These are phyloP conservation scores for Amblyjoppa proteus DNA, from an alignment of 2,888 invertebrate species.

Conservation along the genomic window DNA sequence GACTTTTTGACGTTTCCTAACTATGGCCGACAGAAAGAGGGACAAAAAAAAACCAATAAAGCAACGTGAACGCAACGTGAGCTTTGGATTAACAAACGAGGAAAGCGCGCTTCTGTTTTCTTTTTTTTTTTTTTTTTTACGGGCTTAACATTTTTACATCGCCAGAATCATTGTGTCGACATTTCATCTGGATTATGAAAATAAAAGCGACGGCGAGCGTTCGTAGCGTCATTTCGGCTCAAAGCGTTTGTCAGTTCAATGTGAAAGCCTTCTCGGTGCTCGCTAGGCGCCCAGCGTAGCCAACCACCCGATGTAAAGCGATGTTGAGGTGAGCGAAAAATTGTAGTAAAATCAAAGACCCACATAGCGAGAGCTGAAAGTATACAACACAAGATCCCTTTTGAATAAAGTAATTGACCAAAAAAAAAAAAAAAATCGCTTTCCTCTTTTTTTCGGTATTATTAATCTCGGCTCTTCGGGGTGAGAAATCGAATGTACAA, in stretches of 20 bases:
- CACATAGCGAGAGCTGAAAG: conserved; percentile 1
- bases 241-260: conserved; percentile 62
- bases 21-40: neutral
- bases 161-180: conserved; percentile 32
- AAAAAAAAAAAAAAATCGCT: neutral
- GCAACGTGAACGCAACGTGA: conserved; percentile 41
- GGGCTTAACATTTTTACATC: conserved; percentile 54
- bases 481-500: neutral
- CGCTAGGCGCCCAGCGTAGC: conserved; percentile 3
- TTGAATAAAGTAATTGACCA: neutral
- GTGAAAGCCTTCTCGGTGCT: conserved; percentile 13
- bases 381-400: conserved; percentile 14
- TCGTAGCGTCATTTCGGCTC: conserved; percentile 56
- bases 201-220: conserved; percentile 30
- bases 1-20: neutral
- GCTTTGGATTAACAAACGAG: conserved; percentile 44
- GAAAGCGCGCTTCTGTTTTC: neutral
- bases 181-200: conserved; percentile 38
- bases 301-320: conserved; percentile 42
- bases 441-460: neutral
- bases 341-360: conserved; percentile 27
- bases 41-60: conserved; percentile 22
- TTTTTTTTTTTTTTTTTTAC: conserved; percentile 30
- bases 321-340: conserved; percentile 36
- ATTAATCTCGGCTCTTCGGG: neutral